Evolutionary conservation across 2,888 invertebrate species (phyloP).

Genomic region (Sinhomidia bicolor): DNA sequence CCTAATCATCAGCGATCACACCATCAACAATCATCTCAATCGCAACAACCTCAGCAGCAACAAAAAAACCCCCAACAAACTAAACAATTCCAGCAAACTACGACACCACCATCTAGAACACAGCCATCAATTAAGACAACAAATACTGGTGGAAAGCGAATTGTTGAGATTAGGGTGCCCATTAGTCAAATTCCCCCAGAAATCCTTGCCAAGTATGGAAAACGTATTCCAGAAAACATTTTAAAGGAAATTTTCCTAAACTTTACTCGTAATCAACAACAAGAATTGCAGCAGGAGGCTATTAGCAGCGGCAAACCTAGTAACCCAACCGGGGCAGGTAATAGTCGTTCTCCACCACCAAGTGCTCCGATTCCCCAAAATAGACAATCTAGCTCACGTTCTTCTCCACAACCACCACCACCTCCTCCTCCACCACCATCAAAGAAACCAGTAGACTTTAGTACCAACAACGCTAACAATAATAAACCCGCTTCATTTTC

Average conservation of each 20-base stretch:
- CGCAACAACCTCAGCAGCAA: conserved; percentile 18
- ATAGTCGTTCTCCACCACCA: conserved; percentile 43
- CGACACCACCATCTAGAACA: neutral
- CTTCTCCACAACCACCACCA: neutral
- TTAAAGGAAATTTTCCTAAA: conserved; percentile 66
- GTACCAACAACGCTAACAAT: conserved; percentile 11
- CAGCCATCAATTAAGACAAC: conserved; percentile 41
- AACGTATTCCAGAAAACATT: conserved; percentile 64
- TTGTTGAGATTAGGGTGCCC: conserved; percentile 65
- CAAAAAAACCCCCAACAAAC: conserved; percentile 26
- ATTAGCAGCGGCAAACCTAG: conserved; percentile 24
- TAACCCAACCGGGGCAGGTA: conserved; percentile 61
- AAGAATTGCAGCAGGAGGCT: conserved; percentile 55
- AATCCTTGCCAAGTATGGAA: conserved; percentile 66
- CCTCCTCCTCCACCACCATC: conserved; percentile 15
- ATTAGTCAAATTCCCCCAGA: conserved; percentile 69
- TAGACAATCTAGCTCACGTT: neutral
- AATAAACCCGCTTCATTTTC: conserved; percentile 50
- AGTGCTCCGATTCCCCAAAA: conserved; percentile 53
- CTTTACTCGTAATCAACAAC: conserved; percentile 58
- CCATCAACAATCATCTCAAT: conserved; percentile 25
- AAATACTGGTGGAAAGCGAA: conserved; percentile 42
- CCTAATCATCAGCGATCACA: conserved; percentile 23
- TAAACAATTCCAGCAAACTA: conserved; percentile 17
- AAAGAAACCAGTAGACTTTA: conserved; percentile 59